phyloP scores from a whole-genome alignment of 2,888 invertebrate species.

The Rhamnusium bicolor region DNA sequence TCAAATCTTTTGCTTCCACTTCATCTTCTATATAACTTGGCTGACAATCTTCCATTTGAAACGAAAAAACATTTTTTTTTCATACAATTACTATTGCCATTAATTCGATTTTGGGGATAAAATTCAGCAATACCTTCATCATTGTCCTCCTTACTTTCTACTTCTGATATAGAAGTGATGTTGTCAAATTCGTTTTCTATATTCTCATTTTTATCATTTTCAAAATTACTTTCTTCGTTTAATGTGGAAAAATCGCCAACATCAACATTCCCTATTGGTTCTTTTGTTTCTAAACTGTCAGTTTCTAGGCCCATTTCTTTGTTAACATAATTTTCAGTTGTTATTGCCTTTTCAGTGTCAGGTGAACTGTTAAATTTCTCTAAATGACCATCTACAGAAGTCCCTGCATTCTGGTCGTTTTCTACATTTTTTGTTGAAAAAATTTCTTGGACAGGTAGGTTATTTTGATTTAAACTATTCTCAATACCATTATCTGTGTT shows the following conservation, averaged over 20 bases:
- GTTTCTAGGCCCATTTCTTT: neutral
- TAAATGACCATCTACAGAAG: neutral
- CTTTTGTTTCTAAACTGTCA: neutral
- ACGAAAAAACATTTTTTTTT: neutral
- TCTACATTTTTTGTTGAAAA: neutral
- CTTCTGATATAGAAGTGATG: neutral
- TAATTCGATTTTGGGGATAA: neutral
- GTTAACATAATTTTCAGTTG: neutral
- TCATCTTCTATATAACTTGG: neutral
- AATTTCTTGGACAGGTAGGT: neutral
- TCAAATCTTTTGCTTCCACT: neutral
- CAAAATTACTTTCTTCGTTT: neutral
- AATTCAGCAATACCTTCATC: neutral
- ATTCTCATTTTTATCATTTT: neutral
- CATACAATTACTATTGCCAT: neutral
- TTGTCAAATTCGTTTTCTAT: neutral
- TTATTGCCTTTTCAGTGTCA: neutral
- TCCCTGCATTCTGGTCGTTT: neutral
- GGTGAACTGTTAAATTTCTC: neutral
- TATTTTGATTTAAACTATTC: neutral
- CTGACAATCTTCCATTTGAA: neutral
- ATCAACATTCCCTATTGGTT: neutral
- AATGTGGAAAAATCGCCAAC: neutral
- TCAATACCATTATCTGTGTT: neutral
- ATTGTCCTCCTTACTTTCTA: neutral